Percentiles rank a stretch among this genome's conserved stretches.
Evolutionary conservation across 2,113 vertebrate genomes (phyloP).

Genomic region (Tachysurus vachellii): DNA sequence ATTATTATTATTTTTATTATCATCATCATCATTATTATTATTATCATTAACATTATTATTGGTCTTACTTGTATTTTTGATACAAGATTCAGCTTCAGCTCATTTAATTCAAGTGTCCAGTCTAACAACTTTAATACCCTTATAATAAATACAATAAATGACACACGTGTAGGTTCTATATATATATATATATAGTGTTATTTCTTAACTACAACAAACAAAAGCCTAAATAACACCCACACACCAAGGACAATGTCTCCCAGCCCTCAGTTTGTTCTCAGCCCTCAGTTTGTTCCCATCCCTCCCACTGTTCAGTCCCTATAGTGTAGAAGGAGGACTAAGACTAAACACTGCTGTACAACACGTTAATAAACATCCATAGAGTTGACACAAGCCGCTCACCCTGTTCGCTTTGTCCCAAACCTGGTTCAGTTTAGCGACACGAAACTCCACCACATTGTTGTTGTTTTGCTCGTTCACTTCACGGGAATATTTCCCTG

Average conservation of each 20-base stretch:
- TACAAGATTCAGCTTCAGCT: background rate
- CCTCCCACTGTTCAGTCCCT: too few relatives aligned
- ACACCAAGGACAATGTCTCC: background rate
- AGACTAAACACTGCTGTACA: background rate
- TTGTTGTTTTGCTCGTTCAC: slow-evolving; percentile 76
- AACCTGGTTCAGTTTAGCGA: slow-evolving; percentile 86
- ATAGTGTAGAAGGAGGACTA: background rate
- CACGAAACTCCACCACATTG: slow-evolving; percentile 80
- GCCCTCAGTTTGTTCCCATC: too few relatives aligned
- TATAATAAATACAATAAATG: background rate
- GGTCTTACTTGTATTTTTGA: background rate
- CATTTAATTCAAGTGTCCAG: background rate
- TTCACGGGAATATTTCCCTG: slow-evolving; percentile 86
- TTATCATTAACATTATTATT: too few relatives aligned
- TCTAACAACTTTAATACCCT: background rate
- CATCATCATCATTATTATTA: background rate
- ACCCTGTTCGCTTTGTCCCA: slow-evolving; percentile 94
- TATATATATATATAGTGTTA: too few relatives aligned
- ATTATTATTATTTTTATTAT: background rate
- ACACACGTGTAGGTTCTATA: too few relatives aligned
- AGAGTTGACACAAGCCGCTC: slow-evolving; percentile 51
- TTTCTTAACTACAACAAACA: too few relatives aligned
- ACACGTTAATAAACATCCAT: background rate
- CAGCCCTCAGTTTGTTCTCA: background rate
- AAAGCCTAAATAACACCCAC: too few relatives aligned